Conservation (phyloP, 2,888 invertebrate genomes). For the Agrotis puta region DNA sequence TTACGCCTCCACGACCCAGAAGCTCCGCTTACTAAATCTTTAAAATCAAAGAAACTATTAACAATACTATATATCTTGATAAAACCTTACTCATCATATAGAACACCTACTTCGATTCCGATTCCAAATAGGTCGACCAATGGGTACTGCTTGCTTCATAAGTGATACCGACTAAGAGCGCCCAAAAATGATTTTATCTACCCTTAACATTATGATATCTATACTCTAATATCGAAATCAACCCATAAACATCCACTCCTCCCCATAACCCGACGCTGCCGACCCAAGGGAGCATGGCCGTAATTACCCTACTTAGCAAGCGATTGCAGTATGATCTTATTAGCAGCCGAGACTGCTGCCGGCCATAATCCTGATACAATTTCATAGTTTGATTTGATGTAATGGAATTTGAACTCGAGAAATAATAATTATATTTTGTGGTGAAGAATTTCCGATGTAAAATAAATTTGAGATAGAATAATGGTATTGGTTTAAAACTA, state of each 20-base stretch:
- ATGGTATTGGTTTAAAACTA: neutral
- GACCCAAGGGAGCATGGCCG: conserved; percentile 41
- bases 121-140: neutral
- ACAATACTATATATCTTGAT: no score
- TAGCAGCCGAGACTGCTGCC: conserved; percentile 38
- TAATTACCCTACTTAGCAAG: conserved; percentile 60
- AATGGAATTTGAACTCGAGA: conserved; percentile 13
- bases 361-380: conserved; percentile 45
- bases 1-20: no score
- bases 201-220: conserved; percentile 12
- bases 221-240: conserved; percentile 30
- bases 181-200: conserved; percentile 6
- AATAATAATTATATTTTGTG: conserved; percentile 19
- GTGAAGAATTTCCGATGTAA: neutral
- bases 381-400: conserved; percentile 43
- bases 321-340: conserved; percentile 57
- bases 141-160: neutral
- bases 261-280: conserved; percentile 21
- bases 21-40: no score
- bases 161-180: neutral
- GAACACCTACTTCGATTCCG: neutral
- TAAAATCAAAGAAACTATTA: no score
- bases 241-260: conserved; percentile 38
- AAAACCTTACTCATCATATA: neutral
- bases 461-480: neutral